Conservation (phyloP, 1,140 invertebrate genomes). For the Drosophila funebris region DNA sequence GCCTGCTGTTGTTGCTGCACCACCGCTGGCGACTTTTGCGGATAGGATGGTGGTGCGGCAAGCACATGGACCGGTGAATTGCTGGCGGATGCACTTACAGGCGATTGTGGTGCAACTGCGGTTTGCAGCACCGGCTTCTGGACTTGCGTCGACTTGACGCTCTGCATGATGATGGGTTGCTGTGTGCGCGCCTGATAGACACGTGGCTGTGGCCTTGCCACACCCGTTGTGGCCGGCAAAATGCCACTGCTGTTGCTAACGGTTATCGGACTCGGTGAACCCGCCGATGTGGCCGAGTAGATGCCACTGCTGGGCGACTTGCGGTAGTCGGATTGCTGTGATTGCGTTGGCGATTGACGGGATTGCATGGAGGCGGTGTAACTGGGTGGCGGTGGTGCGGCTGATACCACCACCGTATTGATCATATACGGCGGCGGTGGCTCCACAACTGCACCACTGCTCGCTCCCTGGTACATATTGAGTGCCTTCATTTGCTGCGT, state of each 20-base stretch:
- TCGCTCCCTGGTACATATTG: conserved; percentile 89
- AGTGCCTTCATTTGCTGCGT: conserved; percentile 94
- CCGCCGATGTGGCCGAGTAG: conserved; percentile 91
- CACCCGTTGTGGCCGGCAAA: conserved; percentile 85
- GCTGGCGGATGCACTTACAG: conserved; percentile 84
- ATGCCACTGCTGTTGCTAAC: conserved; percentile 86
- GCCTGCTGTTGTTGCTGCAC: conserved; percentile 86
- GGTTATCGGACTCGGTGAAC: conserved; percentile 90
- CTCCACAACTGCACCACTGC: conserved; percentile 88
- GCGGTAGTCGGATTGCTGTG: conserved; percentile 89
- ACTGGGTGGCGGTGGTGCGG: conserved; percentile 86
- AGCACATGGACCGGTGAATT: conserved; percentile 85
- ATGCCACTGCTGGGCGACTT: conserved; percentile 89
- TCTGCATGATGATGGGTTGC: conserved; percentile 97
- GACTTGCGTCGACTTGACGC: conserved; percentile 96
- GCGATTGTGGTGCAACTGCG: conserved; percentile 93
- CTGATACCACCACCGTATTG: conserved; percentile 88
- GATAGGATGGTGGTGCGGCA: conserved; percentile 91
- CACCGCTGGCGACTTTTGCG: conserved; percentile 82
- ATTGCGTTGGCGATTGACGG: conserved; percentile 92
- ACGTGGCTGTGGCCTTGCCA: conserved; percentile 89
- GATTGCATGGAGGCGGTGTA: conserved; percentile 94
- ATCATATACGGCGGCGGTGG: conserved; percentile 87
- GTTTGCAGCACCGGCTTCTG: conserved; percentile 97
- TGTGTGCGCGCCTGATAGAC: conserved; percentile 91